Percentiles rank a stretch among this genome's conserved stretches.
These are phyloP conservation scores for Ptycholaimellus sp. DNA, from an alignment of 2,888 invertebrate genomes.

Conservation along the genomic window DNA sequence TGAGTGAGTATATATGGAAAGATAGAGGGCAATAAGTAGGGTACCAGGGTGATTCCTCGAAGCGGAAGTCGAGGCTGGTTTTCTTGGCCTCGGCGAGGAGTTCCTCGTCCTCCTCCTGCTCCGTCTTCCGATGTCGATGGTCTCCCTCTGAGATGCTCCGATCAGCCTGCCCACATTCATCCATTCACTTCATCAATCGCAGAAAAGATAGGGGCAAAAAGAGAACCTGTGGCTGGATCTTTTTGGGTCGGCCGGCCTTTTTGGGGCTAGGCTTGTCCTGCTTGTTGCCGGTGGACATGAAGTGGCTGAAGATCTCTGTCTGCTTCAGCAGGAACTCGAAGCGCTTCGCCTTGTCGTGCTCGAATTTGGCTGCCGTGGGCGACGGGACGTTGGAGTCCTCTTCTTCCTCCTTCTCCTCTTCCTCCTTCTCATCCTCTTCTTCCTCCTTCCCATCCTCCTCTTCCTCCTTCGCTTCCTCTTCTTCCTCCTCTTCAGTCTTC, in stretches of 20 bases:
- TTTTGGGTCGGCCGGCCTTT: no score
- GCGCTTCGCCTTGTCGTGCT: slow-evolving; percentile 65
- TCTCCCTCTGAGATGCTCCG: slow-evolving; percentile 30
- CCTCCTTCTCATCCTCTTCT: background rate
- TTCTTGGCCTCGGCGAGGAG: slow-evolving; percentile 51
- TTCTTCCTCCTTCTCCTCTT: background rate
- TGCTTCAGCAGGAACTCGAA: slow-evolving; percentile 89
- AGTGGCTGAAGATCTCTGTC: slow-evolving; percentile 93
- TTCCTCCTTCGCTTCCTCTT: slow-evolving; percentile 1
- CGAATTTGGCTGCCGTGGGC: slow-evolving; percentile 27
- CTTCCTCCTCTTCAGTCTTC: no score
- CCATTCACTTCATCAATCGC: background rate
- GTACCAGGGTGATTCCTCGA: slow-evolving; percentile 66
- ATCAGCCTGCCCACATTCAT: background rate
- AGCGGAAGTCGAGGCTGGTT: slow-evolving; percentile 53
- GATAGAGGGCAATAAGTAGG: slow-evolving; percentile 5
- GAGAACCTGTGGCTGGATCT: no score
- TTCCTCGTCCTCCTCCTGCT: slow-evolving; percentile 96
- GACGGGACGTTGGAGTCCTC: no score
- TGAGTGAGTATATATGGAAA: slow-evolving; percentile 1
- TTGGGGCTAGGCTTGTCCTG: no score
- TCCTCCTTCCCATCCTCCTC: background rate
- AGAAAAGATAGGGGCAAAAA: no score
- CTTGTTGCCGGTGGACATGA: slow-evolving; percentile 70
- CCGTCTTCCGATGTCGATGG: slow-evolving; percentile 85